These are phyloP conservation scores for Gobio occitaniae DNA, from an alignment of 2,797 vertebrate genomes.

Conservation along the genomic window DNA sequence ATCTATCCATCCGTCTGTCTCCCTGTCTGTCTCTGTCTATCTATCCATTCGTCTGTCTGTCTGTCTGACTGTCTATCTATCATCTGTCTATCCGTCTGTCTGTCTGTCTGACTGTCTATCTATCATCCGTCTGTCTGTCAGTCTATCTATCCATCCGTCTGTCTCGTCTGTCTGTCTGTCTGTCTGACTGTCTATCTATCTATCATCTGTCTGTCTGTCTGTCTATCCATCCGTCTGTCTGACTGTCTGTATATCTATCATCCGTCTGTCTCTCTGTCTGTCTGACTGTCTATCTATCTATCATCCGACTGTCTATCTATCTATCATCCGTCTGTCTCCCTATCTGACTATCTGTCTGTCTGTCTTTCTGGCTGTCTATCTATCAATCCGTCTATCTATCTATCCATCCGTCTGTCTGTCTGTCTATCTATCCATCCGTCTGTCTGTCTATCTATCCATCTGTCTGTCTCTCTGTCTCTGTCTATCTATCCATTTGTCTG, in stretches of 20 bases:
- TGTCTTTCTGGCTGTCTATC: fast-evolving
- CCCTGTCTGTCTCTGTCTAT: fast-evolving
- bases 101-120: too few species aligned
- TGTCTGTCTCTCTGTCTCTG: too few species aligned
- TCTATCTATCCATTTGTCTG: too few species aligned
- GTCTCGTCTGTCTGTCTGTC: fast-evolving
- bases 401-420: fast-evolving
- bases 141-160: fast-evolving
- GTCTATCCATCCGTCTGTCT: fast-evolving
- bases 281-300: fast-evolving
- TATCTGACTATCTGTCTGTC: fast-evolving
- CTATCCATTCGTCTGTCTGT: fast-evolving
- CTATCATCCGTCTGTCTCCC: fast-evolving
- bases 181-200: fast-evolving
- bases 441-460: fast-evolving
- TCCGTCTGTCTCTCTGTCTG: too few species aligned
- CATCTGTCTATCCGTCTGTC: too few species aligned
- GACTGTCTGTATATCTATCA: too few species aligned
- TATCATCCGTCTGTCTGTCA: fast-evolving
- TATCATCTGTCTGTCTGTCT: too few species aligned
- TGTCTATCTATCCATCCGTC: fast-evolving
- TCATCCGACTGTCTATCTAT: fast-evolving
- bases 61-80: too few species aligned
- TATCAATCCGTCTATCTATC: too few species aligned
- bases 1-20: fast-evolving